Base-by-base conservation (phyloP, 2,113 vertebrate species). In the Ammospiza caudacuta region DNA sequence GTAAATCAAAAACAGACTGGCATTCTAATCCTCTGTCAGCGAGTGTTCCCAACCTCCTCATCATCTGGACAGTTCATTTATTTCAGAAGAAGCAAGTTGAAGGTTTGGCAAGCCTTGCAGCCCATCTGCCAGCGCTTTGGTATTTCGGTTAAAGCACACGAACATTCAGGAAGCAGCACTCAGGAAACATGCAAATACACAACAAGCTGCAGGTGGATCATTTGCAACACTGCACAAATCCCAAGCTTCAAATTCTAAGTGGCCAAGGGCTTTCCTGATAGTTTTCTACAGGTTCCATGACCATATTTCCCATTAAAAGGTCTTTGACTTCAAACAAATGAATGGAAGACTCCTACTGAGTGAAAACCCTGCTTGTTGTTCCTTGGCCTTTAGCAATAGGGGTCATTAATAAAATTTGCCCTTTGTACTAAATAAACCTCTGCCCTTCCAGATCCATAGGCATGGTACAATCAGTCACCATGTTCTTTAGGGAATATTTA, bases 391-490 rank as follows among this genome's bases (percentile, higher is more conserved):
- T n/a, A 63, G 66, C 33, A 44, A 54, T 7, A 44, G 25, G 2
- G 5, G 35, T 29, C 9, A 43, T 22, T 31, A 41, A 43, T 27
- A 67, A 68, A 49, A 78, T 29, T 46, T 69, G n/a, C 58, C 31
- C 12, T 70, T 67, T 46, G 8, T 33, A 24, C 21, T 14, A 4
- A 28, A 61, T 15, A 87, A 70, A 81, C 33, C 29, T 57, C 69
- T 91, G 44, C 22, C 84, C 4, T 77, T 86, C 20, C 21, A 33
- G 33, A 70, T 59, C 80, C 47, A 57, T 2, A 54, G 33, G 27
- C 9, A 0, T 0, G 0, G 62, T 59, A 75, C n/a, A 41, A 2
- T n/a, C 83, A 76, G 27, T 28, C 59, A 81, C 35, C 10, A 6
- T 44, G 37, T 74, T 16, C 4, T 47, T 52, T 79, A 73, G 25